phyloP scores from a whole-genome alignment of 2,113 vertebrate species.

The Riparia riparia region DNA sequence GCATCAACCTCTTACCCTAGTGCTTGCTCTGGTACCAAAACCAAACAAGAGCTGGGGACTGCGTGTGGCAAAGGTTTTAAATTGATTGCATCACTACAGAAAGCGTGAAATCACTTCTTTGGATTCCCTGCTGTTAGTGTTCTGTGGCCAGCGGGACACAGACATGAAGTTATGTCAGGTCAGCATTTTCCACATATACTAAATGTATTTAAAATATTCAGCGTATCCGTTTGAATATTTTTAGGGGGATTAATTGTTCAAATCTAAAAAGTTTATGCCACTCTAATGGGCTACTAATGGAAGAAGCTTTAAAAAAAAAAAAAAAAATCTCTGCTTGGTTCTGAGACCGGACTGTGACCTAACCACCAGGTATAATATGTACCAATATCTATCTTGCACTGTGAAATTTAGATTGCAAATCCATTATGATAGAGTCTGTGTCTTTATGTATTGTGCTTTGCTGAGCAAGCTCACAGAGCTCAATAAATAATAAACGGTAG shows the following conservation, averaged over 20 bases:
- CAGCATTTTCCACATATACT: constrained; percentile 26
- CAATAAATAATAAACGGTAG: constrained; percentile 60
- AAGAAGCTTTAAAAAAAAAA: constrained; percentile 22
- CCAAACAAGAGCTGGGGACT: background rate
- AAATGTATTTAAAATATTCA: constrained; percentile 47
- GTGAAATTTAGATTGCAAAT: constrained; percentile 60
- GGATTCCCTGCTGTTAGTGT: background rate
- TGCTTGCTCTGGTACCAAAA: background rate
- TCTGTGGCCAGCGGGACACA: background rate
- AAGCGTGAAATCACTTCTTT: background rate
- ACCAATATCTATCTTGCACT: constrained; percentile 36
- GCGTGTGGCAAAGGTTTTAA: background rate
- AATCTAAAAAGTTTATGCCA: constrained; percentile 54
- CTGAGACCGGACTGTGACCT: constrained; percentile 35
- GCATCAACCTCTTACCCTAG: background rate
- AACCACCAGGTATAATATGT: constrained; percentile 43
- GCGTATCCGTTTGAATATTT: constrained; percentile 44
- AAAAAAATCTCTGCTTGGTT: constrained; percentile 6
- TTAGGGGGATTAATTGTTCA: constrained; percentile 51
- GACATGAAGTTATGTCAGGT: background rate
- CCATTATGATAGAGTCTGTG: constrained; percentile 27
- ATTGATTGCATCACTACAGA: background rate
- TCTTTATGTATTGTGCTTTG: constrained; percentile 20
- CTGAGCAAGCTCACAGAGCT: constrained; percentile 53
- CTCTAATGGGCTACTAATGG: constrained; percentile 65